Percentiles rank a stretch among this genome's conserved stretches.
Conservation (phyloP, 30 jellyfish, hydroid and myxozoan genomes). For the Aurelia sp. region DNA sequence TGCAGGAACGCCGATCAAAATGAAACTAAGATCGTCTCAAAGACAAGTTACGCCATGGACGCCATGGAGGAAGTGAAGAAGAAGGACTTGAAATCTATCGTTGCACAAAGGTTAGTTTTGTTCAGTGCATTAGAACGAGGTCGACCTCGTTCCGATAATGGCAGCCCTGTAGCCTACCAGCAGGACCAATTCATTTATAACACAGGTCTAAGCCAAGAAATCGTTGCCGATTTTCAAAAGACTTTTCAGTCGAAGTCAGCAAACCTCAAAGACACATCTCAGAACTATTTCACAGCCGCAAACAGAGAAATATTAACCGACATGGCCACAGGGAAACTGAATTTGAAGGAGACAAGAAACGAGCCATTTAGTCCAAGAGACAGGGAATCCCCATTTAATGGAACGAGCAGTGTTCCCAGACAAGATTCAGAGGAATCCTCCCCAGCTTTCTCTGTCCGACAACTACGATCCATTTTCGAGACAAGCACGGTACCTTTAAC, state of each 20-base stretch:
- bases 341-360: background rate
- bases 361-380: background rate
- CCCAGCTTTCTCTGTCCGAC: slow-evolving; percentile 26
- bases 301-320: too few relatives aligned
- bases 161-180: slow-evolving; percentile 72
- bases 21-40: background rate
- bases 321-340: background rate
- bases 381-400: background rate
- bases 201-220: slow-evolving; percentile 16
- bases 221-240: slow-evolving; percentile 50
- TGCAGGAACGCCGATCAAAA: slow-evolving; percentile 30
- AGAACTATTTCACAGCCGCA: too few relatives aligned
- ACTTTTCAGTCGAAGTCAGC: slow-evolving; percentile 8
- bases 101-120: slow-evolving; percentile 80
- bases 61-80: slow-evolving; percentile 47
- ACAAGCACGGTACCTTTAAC: slow-evolving; percentile 37
- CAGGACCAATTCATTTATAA: slow-evolving; percentile 43
- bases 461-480: slow-evolving; percentile 34
- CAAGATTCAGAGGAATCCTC: background rate
- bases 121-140: slow-evolving; percentile 82
- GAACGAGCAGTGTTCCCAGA: background rate
- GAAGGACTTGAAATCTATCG: slow-evolving; percentile 52
- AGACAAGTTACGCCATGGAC: background rate
- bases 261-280: background rate
- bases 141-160: slow-evolving; percentile 90